Evolutionary conservation across 2,113 vertebrate genomes (phyloP).

Genomic region (Cichladusa arquata): DNA sequence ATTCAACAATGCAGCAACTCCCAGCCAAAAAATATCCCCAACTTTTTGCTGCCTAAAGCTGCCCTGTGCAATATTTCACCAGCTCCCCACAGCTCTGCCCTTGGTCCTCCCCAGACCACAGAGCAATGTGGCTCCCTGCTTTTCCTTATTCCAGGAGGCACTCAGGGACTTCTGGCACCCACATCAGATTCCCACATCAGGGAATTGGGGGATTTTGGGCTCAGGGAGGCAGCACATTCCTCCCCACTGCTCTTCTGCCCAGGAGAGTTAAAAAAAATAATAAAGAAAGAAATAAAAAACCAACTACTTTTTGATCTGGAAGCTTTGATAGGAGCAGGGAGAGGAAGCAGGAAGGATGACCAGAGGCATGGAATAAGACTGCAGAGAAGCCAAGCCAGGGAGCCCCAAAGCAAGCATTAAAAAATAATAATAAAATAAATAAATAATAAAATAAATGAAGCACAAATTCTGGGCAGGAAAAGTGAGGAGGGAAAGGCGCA

Average conservation of each 20-base stretch:
- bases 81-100: background rate
- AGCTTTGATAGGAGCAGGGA: background rate
- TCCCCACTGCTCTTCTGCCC: background rate
- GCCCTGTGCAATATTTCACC: background rate
- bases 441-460: background rate
- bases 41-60: background rate
- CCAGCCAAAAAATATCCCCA: background rate
- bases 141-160: background rate
- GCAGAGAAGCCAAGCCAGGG: background rate
- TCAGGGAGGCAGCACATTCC: background rate
- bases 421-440: background rate
- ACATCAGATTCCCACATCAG: no score
- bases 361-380: background rate
- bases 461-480: background rate
- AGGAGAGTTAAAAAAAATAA: background rate
- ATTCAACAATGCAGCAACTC: background rate
- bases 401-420: background rate
- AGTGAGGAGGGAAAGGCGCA: background rate
- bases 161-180: background rate
- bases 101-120: accelerated
- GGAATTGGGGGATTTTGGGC: background rate
- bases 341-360: background rate
- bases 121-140: accelerated
- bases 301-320: background rate
- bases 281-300: background rate